These are phyloP conservation scores for Adelphocoris suturalis DNA, from an alignment of 2,888 invertebrate genomes.

Conservation along the genomic window DNA sequence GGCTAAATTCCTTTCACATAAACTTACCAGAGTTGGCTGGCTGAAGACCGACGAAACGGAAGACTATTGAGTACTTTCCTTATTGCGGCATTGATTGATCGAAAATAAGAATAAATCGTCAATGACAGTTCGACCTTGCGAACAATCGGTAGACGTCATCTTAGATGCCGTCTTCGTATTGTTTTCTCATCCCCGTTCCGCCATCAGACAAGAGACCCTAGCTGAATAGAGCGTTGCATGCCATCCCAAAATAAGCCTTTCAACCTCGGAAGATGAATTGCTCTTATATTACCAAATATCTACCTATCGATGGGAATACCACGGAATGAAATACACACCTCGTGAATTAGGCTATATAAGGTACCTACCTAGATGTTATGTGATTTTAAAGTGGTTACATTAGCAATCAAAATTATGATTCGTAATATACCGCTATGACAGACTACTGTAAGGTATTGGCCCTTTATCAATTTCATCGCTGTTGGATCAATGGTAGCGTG, in stretches of 20 bases:
- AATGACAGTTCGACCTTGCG: constrained; percentile 26
- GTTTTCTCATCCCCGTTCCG: not conserved
- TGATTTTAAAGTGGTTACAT: too few species aligned
- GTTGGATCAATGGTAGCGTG: too few species aligned
- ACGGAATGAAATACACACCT: not conserved
- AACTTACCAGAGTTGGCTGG: too few species aligned
- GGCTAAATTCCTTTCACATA: too few species aligned
- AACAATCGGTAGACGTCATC: not conserved
- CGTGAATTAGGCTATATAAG: not conserved
- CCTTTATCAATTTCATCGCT: too few species aligned
- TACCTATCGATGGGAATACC: not conserved
- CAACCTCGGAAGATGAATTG: not conserved
- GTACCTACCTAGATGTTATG: not conserved
- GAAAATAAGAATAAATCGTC: not conserved
- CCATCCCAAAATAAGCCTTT: not conserved
- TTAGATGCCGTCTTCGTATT: not conserved
- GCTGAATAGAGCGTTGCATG: not conserved
- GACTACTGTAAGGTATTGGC: too few species aligned
- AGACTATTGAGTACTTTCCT: not conserved
- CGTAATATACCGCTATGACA: too few species aligned
- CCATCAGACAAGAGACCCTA: not conserved
- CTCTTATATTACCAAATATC: not conserved
- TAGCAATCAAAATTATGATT: too few species aligned
- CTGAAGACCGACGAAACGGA: too few species aligned
- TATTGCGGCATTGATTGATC: not conserved